A percentile compares a stretch with the other conserved stretches of the same genome.
Evolutionary conservation across 2,888 invertebrate species (phyloP).

Genomic region (Lagria hirta): DNA sequence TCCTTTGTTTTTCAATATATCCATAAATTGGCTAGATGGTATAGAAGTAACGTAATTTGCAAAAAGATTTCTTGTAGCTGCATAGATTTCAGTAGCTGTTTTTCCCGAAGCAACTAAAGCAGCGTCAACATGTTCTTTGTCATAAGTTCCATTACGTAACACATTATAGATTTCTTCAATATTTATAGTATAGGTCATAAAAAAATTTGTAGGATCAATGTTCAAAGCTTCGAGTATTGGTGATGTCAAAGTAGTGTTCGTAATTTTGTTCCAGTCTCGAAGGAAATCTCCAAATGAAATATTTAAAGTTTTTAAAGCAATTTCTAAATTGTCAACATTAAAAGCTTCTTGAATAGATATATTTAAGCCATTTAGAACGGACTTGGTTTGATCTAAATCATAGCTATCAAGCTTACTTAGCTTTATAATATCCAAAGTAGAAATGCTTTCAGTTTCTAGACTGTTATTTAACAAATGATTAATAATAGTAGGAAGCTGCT

Average conservation of each 20-base stretch:
- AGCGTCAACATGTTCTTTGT: slow-evolving; percentile 8
- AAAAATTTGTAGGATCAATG: no score
- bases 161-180: slow-evolving; percentile 11
- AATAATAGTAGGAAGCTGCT: slow-evolving; percentile 7
- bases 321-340: slow-evolving; percentile 16
- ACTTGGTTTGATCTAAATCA: background rate
- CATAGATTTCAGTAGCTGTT: slow-evolving; percentile 4
- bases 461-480: slow-evolving; percentile 6
- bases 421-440: slow-evolving; percentile 10
- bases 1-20: slow-evolving; percentile 9
- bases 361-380: slow-evolving; percentile 7
- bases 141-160: slow-evolving; percentile 9
- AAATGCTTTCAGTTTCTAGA: slow-evolving; percentile 8
- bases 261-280: no score
- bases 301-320: slow-evolving; percentile 3
- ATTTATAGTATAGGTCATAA: no score
- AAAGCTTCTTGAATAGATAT: slow-evolving; percentile 5
- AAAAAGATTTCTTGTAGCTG: background rate
- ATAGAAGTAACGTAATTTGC: background rate
- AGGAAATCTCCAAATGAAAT: slow-evolving; percentile 2
- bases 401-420: slow-evolving; percentile 14
- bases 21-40: slow-evolving; percentile 6
- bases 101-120: slow-evolving; percentile 6
- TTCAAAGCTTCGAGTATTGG: no score
- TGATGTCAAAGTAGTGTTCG: no score